These are phyloP conservation scores for Nymphalis c-album DNA, from an alignment of 2,888 invertebrate species.

Conservation along the genomic window DNA sequence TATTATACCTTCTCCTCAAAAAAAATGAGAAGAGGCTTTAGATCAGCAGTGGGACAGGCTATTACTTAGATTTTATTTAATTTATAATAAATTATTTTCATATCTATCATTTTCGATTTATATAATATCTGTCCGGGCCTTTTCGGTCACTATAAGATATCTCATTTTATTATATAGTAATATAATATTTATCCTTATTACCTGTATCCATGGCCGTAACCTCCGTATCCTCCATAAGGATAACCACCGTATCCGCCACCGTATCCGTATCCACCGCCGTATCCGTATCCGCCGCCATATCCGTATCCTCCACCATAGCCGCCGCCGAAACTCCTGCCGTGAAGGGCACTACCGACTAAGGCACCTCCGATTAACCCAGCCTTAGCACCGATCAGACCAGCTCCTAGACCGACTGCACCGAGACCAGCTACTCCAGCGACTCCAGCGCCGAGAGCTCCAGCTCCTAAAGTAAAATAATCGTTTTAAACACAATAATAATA, in stretches of 20 bases:
- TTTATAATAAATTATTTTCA: too few species aligned
- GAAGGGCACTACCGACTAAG: slow-evolving; percentile 53
- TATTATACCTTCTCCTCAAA: too few species aligned
- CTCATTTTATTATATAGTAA: neutral
- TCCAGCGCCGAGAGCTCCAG: slow-evolving; percentile 51
- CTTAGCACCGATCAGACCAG: slow-evolving; percentile 63
- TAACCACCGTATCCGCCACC: slow-evolving; percentile 47
- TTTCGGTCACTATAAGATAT: too few species aligned
- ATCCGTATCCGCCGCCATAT: slow-evolving; percentile 48
- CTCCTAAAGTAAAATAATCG: slow-evolving; percentile 40
- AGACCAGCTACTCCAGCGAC: slow-evolving; percentile 49
- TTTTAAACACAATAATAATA: neutral
- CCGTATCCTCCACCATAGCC: slow-evolving; percentile 45
- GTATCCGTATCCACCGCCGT: slow-evolving; percentile 46
- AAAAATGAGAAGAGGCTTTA: too few species aligned
- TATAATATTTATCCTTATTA: slow-evolving; percentile 41
- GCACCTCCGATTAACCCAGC: slow-evolving; percentile 68
- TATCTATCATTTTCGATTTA: too few species aligned
- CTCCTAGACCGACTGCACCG: slow-evolving; percentile 57
- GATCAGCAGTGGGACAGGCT: too few species aligned
- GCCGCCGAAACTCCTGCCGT: slow-evolving; percentile 44
- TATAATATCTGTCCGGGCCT: too few species aligned
- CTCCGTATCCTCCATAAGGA: slow-evolving; percentile 44
- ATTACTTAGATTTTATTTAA: too few species aligned
- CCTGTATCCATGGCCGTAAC: slow-evolving; percentile 50